phyloP scores from a whole-genome alignment of 1,140 invertebrate genomes.

The Tetranychus urticae region DNA sequence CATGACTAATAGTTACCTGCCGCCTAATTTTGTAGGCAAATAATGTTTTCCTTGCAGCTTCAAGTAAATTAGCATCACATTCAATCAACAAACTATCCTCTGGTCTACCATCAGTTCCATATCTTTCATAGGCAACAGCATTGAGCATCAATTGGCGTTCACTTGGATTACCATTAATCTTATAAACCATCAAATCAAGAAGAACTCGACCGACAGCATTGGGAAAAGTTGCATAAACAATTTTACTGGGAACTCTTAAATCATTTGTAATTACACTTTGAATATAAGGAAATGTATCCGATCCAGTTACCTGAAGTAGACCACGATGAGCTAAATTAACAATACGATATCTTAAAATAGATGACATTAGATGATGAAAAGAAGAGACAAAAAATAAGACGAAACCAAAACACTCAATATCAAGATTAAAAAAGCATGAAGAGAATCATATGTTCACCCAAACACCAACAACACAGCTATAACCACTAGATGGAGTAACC shows the following conservation, averaged over 20 bases:
- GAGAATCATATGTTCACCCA: too few species aligned
- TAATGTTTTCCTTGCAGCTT: background rate
- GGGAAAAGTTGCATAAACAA: background rate
- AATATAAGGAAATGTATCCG: background rate
- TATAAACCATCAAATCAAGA: background rate
- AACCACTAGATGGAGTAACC: too few species aligned
- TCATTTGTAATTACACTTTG: background rate
- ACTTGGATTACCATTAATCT: background rate
- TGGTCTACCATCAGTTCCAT: background rate
- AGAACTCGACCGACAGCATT: background rate
- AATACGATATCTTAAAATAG: background rate
- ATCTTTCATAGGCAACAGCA: background rate
- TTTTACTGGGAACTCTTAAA: background rate
- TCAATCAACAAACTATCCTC: background rate
- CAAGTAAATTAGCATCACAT: background rate
- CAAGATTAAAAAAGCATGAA: too few species aligned
- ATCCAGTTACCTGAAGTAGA: background rate
- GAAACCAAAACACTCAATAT: too few species aligned
- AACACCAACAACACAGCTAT: too few species aligned
- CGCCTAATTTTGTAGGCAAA: background rate
- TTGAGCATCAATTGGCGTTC: background rate
- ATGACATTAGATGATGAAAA: background rate
- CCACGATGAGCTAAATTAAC: background rate
- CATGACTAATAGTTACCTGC: background rate
- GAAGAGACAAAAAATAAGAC: too few species aligned